These are phyloP conservation scores for Brachymystax lenok DNA, from an alignment of 2,797 vertebrate genomes.

Conservation along the genomic window DNA sequence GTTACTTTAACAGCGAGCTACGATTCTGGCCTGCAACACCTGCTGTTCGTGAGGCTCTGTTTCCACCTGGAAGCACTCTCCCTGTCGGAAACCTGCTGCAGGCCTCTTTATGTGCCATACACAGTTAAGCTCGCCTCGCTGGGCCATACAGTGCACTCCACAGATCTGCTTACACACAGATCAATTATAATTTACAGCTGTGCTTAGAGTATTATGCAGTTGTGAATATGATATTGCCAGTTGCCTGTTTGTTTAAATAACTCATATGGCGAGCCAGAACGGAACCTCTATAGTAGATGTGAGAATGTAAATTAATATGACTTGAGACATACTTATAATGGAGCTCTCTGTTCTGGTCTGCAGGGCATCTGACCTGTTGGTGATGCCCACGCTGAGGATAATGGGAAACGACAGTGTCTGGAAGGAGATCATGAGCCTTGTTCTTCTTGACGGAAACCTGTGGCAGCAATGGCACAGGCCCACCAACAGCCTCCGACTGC, in stretches of 20 bases:
- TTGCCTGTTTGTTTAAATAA: background rate
- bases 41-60: too few species aligned
- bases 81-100: conserved; percentile 9
- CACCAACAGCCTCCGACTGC: background rate
- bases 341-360: background rate
- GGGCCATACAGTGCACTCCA: conserved; percentile 18
- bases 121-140: conserved; percentile 24
- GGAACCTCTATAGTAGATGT: too few species aligned
- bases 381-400: background rate
- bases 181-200: conserved; percentile 37
- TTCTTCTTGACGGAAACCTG: background rate
- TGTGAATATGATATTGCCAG: background rate
- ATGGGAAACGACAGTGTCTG: conserved; percentile 17
- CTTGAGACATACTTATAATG: background rate
- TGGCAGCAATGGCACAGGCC: background rate
- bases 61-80: background rate
- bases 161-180: conserved; percentile 42
- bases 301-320: too few species aligned
- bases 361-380: background rate
- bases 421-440: background rate
- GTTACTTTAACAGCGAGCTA: background rate
- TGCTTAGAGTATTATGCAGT: background rate
- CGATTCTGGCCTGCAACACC: background rate
- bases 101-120: background rate
- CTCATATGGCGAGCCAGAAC: background rate